phyloP scores from a whole-genome alignment of 2,797 vertebrate species.

The Anguilla pacifica region DNA sequence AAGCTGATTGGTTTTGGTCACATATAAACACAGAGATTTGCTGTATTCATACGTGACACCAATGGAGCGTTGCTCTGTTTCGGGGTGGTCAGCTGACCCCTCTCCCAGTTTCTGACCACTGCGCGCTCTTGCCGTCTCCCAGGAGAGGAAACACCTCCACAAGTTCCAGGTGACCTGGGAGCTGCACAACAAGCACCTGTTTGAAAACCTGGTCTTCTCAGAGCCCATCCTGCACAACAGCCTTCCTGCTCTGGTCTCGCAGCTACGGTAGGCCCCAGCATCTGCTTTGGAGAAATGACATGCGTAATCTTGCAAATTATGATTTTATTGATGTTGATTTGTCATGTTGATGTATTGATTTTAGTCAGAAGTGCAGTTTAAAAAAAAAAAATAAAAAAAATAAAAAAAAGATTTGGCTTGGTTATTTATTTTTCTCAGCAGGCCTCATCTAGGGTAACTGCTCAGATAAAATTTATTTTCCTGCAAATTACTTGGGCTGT shows the following conservation, averaged over 20 bases:
- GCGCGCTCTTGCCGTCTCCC: background rate
- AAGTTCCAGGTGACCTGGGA: constrained; percentile 99
- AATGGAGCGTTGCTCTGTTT: background rate
- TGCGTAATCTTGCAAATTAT: too few species aligned
- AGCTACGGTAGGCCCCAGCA: constrained; percentile 81
- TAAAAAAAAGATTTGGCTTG: too few species aligned
- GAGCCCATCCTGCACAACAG: constrained; percentile 92
- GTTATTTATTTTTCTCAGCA: background rate
- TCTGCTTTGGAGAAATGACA: too few species aligned
- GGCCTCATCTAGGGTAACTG: background rate
- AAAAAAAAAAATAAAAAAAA: too few species aligned
- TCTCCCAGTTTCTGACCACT: background rate
- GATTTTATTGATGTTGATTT: too few species aligned
- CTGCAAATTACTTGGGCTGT: background rate
- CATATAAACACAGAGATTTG: background rate
- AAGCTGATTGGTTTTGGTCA: background rate
- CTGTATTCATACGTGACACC: background rate
- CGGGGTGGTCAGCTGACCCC: background rate
- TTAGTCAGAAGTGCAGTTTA: too few species aligned
- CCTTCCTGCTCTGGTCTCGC: constrained; percentile 88
- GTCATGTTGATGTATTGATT: too few species aligned
- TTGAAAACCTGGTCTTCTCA: constrained; percentile 96
- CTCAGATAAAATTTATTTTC: background rate
- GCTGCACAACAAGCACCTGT: constrained; percentile 98
- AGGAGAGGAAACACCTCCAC: constrained; percentile 96